A percentile compares a stretch with the other conserved stretches of the same genome.
Conservation (phyloP, 1,140 invertebrate species). For the Yoshiicerus persimilis region DNA sequence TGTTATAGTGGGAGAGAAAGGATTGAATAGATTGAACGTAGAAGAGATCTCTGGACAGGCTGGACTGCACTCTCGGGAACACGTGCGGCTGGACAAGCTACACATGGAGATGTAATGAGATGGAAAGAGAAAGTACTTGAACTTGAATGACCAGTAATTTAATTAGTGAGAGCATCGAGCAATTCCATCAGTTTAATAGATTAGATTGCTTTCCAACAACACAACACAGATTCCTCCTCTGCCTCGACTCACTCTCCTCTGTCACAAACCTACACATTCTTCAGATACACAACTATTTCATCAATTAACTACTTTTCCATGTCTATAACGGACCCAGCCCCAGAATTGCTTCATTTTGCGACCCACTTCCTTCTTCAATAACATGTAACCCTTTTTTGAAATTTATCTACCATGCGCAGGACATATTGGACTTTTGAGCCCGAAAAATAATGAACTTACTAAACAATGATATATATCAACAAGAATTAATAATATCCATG, state of each 20-base stretch:
- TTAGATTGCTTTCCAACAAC: not conserved
- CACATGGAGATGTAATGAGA: not conserved
- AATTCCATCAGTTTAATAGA: slow-evolving; percentile 14
- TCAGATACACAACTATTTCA: not conserved
- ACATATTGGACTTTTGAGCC: not conserved
- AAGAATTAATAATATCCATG: no score
- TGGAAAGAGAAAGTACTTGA: not conserved
- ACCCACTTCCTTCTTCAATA: not conserved
- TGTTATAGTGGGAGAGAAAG: not conserved
- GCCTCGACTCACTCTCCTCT: not conserved
- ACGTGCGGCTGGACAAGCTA: not conserved
- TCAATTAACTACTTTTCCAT: not conserved
- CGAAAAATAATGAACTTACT: not conserved
- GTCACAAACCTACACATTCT: not conserved
- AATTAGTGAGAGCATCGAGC: not conserved
- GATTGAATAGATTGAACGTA: not conserved
- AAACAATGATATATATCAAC: no score
- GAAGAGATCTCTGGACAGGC: no score
- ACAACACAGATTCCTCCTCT: not conserved
- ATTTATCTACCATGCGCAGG: not conserved
- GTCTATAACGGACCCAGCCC: not conserved
- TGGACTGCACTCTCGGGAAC: not conserved
- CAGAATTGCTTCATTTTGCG: not conserved
- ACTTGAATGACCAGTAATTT: slow-evolving; percentile 24
- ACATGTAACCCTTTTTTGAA: not conserved